These are phyloP conservation scores for Glossophaga mutica DNA, from an alignment of 2,797 vertebrate genomes.

Conservation along the genomic window DNA sequence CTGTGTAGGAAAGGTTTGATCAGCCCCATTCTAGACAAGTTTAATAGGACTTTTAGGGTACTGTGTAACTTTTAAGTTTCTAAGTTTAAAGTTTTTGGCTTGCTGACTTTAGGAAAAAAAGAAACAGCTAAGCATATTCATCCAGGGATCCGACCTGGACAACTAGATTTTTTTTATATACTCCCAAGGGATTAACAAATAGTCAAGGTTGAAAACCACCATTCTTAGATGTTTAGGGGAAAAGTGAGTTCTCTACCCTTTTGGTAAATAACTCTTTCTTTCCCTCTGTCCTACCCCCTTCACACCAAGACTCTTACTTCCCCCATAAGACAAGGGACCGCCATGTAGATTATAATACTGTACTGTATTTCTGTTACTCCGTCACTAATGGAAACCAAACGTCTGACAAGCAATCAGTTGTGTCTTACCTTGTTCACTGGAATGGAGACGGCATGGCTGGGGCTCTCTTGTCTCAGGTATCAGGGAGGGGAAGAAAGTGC, in stretches of 20 bases:
- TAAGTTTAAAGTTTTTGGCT: neutral
- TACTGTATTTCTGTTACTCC: accelerated
- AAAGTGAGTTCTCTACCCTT: accelerated
- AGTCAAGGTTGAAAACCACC: neutral
- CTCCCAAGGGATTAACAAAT: neutral
- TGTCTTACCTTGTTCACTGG: neutral
- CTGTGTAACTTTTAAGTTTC: neutral
- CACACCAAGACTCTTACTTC: neutral
- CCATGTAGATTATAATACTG: accelerated
- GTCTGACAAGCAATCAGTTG: neutral
- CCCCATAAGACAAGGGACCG: accelerated
- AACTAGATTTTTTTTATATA: neutral
- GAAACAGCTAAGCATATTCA: neutral
- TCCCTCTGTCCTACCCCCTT: neutral
- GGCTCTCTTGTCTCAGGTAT: neutral
- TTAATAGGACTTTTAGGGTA: neutral
- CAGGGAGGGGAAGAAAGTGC: neutral
- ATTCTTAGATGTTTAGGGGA: accelerated
- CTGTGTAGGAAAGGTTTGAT: neutral
- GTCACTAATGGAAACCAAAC: neutral
- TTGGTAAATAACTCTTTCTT: neutral
- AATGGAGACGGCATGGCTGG: accelerated
- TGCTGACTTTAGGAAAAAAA: neutral
- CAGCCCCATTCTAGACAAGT: neutral
- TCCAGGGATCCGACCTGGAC: neutral